Base-by-base conservation (phyloP, 1,140 invertebrate species). In the Drosophila nasuta region DNA sequence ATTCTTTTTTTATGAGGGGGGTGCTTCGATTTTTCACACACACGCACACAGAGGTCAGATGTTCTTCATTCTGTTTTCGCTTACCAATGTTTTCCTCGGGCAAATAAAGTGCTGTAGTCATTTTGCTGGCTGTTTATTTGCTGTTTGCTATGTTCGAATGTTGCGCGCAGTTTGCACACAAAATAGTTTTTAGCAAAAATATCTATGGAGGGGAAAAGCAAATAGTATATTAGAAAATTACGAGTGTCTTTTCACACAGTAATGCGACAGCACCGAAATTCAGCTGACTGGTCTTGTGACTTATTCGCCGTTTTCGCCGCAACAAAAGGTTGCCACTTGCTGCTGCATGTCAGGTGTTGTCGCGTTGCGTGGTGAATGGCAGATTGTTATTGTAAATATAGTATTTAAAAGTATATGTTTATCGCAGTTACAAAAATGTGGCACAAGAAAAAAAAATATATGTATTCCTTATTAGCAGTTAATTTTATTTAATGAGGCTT, bases 31-130 rank as follows among this genome's bases (percentile, higher is more conserved):
- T 91, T 83, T 81, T 79, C 71, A 58, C 30, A 33, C 35, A 38
- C 35, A 38, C 35, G 10, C 35, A 38, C 6, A 10, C 70, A 87
- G 49, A 81, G 73, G 75, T 76, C 71, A 68, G 64, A 49, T 51
- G 51, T 33, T 52, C 94, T 38, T 5, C 30, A 8, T 38, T 7
- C 35, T 33, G 30, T 25, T 25, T 25, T 25, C 20, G 35, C 35
- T 95, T 94, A 97, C 96, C 96, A 82, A 96, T 96, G 94, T 96
- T 97, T 79, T 97, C 96, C 81, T 97, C 96, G 64, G 96, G 96
- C 77, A 96, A 95, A 89, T 96, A 95, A 80, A 96, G 95, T 73
- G 96, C 95, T 80, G 93, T 93, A 91, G 94, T 93, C 94, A 94
- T 94, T 93, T 93, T 94, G 93, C 90, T 92, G 91, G 92, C 58